phyloP scores from a whole-genome alignment of 2,797 vertebrate genomes.

The Pseudopleuronectes americanus region DNA sequence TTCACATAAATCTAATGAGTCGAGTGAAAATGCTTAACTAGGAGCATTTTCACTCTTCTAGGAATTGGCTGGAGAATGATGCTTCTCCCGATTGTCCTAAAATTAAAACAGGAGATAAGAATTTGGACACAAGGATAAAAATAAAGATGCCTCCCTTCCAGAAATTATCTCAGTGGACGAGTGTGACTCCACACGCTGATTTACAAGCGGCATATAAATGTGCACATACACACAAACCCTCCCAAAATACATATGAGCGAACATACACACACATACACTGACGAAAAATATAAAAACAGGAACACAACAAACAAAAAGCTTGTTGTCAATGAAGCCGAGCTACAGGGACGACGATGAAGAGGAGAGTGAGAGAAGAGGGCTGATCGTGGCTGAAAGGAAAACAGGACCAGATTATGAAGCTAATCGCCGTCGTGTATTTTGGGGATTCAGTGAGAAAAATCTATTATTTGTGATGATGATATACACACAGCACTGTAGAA shows the following conservation, averaged over 20 bases:
- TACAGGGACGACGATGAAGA: neutral
- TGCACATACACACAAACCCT: neutral
- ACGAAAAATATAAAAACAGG: neutral
- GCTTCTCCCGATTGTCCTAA: slow-evolving; percentile 28
- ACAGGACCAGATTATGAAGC: neutral
- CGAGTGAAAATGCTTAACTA: slow-evolving; percentile 13
- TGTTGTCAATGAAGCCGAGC: neutral
- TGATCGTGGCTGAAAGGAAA: neutral
- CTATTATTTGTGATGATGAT: neutral
- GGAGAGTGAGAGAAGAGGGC: neutral
- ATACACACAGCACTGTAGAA: neutral
- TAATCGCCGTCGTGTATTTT: slow-evolving; percentile 2
- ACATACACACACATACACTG: neutral
- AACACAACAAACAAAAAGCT: neutral
- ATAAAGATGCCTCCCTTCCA: slow-evolving; percentile 20
- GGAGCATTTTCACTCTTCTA: no score
- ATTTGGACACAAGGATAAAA: slow-evolving; percentile 47
- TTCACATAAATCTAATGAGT: neutral
- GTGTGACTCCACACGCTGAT: slow-evolving; percentile 9
- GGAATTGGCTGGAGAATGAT: slow-evolving; percentile 32
- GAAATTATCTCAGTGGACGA: slow-evolving; percentile 28
- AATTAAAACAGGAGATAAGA: slow-evolving; percentile 42
- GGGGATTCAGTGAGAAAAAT: neutral
- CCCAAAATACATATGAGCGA: neutral
- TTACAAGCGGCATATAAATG: slow-evolving; percentile 16